Conservation (phyloP, 2,797 vertebrate genomes). For the Myripristis murdjan region DNA sequence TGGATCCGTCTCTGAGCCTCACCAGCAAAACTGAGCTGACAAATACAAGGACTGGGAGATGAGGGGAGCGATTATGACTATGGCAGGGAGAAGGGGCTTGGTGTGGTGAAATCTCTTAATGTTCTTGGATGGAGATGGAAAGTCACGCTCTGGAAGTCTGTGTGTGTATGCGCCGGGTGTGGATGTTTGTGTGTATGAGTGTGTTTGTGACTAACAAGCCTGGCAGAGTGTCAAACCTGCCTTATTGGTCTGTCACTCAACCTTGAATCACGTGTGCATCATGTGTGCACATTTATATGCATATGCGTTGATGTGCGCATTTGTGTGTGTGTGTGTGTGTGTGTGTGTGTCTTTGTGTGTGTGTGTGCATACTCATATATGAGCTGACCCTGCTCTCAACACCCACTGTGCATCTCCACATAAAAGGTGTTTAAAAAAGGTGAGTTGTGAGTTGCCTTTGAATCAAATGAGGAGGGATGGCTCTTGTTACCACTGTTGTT, state of each 20-base stretch:
- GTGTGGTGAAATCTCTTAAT: slow-evolving; percentile 74
- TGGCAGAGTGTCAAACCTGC: slow-evolving; percentile 54
- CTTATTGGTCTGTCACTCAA: slow-evolving; percentile 71
- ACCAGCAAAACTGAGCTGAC: slow-evolving; percentile 71
- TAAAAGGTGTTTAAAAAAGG: slow-evolving; percentile 44
- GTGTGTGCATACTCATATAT: slow-evolving; percentile 18
- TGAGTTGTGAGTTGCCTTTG: slow-evolving; percentile 24
- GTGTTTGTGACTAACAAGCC: slow-evolving; percentile 46
- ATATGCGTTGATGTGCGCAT: too few relatives aligned
- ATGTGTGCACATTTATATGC: slow-evolving; percentile 30
- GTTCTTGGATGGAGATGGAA: slow-evolving; percentile 70
- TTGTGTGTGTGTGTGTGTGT: slow-evolving; percentile 30
- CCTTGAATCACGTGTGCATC: slow-evolving; percentile 36
- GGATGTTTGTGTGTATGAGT: background rate
- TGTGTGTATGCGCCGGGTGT: slow-evolving; percentile 12
- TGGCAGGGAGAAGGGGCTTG: slow-evolving; percentile 45
- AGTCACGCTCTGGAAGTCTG: slow-evolving; percentile 57
- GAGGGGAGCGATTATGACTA: slow-evolving; percentile 64
- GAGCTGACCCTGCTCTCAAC: slow-evolving; percentile 11
- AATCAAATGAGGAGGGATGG: slow-evolving; percentile 33
- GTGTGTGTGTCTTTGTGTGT: slow-evolving; percentile 5
- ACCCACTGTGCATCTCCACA: slow-evolving; percentile 8
- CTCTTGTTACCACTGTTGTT: slow-evolving; percentile 35
- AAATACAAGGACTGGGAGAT: slow-evolving; percentile 63
- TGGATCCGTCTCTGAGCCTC: slow-evolving; percentile 56